Evolutionary conservation across 1,140 invertebrate species (phyloP).

Genomic region (Drosophila hydei): DNA sequence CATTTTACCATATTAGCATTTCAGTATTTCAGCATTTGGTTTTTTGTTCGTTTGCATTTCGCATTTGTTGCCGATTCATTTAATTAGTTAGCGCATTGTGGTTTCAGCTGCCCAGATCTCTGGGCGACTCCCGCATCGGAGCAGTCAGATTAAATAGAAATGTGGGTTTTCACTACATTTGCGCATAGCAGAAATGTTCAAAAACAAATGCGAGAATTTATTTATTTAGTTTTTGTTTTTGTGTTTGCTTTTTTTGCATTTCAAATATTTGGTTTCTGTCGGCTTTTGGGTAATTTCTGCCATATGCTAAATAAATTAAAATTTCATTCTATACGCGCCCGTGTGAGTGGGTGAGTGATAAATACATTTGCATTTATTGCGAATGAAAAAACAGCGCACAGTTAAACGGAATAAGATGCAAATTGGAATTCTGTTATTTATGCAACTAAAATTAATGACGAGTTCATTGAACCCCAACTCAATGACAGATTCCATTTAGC

Average conservation of each 20-base stretch:
- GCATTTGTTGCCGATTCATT: slow-evolving; percentile 76
- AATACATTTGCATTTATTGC: slow-evolving; percentile 56
- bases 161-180: slow-evolving; percentile 50
- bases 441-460: slow-evolving; percentile 20
- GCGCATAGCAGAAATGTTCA: slow-evolving; percentile 37
- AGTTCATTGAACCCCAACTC: slow-evolving; percentile 22
- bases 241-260: slow-evolving; percentile 9
- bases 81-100: slow-evolving; percentile 75
- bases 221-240: slow-evolving; percentile 18
- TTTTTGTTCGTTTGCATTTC: slow-evolving; percentile 43
- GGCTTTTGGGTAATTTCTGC: slow-evolving; percentile 58
- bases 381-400: slow-evolving; percentile 4
- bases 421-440: slow-evolving; percentile 35
- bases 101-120: slow-evolving; percentile 36
- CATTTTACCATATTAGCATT: slow-evolving; percentile 8
- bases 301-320: slow-evolving; percentile 77
- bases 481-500: slow-evolving; percentile 1
- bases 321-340: slow-evolving; percentile 56
- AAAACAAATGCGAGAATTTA: slow-evolving; percentile 62
- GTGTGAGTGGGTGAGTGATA: slow-evolving; percentile 41
- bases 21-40: neutral
- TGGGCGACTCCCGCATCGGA: slow-evolving; percentile 27
- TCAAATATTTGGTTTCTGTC: slow-evolving; percentile 43
- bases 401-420: slow-evolving; percentile 27
- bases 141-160: slow-evolving; percentile 56